phyloP scores from a whole-genome alignment of 2,888 invertebrate species.

The Antitype chi region DNA sequence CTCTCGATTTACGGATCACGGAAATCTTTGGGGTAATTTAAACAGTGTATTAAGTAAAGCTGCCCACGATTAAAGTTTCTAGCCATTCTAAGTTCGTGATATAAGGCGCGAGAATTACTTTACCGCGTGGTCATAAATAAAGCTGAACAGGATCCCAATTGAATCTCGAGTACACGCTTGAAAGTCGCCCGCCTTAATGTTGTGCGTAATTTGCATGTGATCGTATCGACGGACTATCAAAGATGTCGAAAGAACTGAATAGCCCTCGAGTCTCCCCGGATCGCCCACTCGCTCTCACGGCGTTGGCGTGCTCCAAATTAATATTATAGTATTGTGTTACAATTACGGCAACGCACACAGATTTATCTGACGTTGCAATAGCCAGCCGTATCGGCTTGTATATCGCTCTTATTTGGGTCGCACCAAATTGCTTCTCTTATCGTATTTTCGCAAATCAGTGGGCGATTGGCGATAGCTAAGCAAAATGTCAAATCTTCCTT shows the following conservation, averaged over 20 bases:
- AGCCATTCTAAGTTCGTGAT: conserved; percentile 47
- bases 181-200: conserved; percentile 55
- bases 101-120: conserved; percentile 52
- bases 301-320: conserved; percentile 82
- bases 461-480: conserved; percentile 63
- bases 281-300: conserved; percentile 74
- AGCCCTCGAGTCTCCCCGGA: conserved; percentile 68
- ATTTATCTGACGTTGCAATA: conserved; percentile 75
- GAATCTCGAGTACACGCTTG: conserved; percentile 51
- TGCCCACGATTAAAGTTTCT: conserved; percentile 55
- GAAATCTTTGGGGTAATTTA: conserved; percentile 69
- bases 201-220: conserved; percentile 67
- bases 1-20: conserved; percentile 73
- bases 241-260: conserved; percentile 72
- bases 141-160: conserved; percentile 55
- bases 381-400: conserved; percentile 69
- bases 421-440: conserved; percentile 76
- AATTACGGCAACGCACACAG: conserved; percentile 78
- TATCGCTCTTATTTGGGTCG: conserved; percentile 78
- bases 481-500: conserved; percentile 57
- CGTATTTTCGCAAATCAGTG: conserved; percentile 75
- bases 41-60: conserved; percentile 64
- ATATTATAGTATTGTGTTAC: conserved; percentile 82
- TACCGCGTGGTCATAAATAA: conserved; percentile 50
- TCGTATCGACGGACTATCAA: conserved; percentile 68